Evolutionary conservation across 2,113 vertebrate species (phyloP).

Genomic region (Neolamprologus longior): DNA sequence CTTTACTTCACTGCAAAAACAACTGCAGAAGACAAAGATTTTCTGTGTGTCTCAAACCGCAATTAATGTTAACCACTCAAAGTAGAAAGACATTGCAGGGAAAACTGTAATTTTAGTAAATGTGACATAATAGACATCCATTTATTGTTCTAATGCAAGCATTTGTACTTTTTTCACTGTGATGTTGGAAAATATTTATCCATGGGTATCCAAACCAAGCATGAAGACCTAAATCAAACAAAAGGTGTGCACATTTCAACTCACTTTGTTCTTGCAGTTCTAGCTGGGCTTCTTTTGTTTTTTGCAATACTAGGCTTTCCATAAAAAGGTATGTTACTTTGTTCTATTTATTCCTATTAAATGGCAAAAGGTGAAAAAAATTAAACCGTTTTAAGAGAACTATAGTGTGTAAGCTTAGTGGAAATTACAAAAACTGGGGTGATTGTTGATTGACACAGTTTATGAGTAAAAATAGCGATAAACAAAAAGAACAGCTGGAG

Average conservation of each 20-base stretch:
- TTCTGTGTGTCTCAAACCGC: background rate
- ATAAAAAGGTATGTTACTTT: background rate
- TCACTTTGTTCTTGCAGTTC: background rate
- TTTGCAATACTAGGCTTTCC: background rate
- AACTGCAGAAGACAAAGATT: background rate
- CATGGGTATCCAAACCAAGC: background rate
- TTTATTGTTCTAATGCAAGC: background rate
- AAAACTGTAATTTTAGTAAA: background rate
- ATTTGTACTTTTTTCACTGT: background rate
- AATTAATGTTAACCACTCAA: background rate
- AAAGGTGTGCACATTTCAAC: background rate
- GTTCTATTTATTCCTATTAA: background rate
- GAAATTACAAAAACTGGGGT: background rate
- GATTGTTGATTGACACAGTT: background rate
- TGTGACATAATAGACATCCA: background rate
- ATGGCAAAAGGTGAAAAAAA: background rate
- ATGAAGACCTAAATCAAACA: background rate
- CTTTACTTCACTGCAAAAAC: background rate
- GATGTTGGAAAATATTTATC: background rate
- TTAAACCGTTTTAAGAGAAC: background rate
- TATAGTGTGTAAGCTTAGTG: background rate
- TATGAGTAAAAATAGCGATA: background rate
- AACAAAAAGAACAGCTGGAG: constrained; percentile 17
- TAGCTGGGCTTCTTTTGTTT: background rate
- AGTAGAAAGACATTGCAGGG: background rate